A percentile compares a stretch with the other conserved stretches of the same genome.
phyloP scores from a whole-genome alignment of 2,888 invertebrate genomes.

The Macrophya annulata region DNA sequence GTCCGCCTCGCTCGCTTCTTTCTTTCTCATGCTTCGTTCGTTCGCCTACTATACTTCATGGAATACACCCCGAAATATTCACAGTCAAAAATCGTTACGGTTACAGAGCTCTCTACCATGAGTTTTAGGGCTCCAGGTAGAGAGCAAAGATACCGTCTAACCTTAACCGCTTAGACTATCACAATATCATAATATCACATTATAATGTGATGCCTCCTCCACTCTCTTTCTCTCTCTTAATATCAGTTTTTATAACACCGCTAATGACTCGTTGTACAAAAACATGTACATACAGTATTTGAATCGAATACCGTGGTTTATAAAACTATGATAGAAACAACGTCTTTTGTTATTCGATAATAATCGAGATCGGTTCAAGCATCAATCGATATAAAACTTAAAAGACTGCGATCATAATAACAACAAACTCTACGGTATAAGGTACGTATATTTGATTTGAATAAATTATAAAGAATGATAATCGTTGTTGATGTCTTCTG shows the following conservation, averaged over 20 bases:
- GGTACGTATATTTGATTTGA: not conserved
- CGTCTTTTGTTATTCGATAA: not conserved
- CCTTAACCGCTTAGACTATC: conserved; percentile 10
- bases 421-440: not conserved
- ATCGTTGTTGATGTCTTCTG: not conserved
- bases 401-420: not conserved
- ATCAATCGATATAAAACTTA: not conserved
- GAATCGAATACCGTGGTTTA: not conserved
- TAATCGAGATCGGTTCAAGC: not conserved
- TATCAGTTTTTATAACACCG: not conserved
- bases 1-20: not conserved
- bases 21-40: not conserved
- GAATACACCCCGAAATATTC: conserved; percentile 58
- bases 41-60: conserved; percentile 29
- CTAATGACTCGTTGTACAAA: not conserved
- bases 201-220: not conserved
- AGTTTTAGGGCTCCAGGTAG: not conserved
- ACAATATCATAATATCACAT: not conserved
- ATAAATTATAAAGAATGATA: not conserved
- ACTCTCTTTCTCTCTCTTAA: not conserved
- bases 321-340: not conserved
- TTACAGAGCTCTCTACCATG: conserved; percentile 47
- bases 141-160: not conserved
- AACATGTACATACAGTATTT: not conserved
- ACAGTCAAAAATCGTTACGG: conserved; percentile 61